A percentile compares a stretch with the other conserved stretches of the same genome.
Evolutionary conservation across 2,888 invertebrate genomes (phyloP).

Genomic region (Biston betularia): DNA sequence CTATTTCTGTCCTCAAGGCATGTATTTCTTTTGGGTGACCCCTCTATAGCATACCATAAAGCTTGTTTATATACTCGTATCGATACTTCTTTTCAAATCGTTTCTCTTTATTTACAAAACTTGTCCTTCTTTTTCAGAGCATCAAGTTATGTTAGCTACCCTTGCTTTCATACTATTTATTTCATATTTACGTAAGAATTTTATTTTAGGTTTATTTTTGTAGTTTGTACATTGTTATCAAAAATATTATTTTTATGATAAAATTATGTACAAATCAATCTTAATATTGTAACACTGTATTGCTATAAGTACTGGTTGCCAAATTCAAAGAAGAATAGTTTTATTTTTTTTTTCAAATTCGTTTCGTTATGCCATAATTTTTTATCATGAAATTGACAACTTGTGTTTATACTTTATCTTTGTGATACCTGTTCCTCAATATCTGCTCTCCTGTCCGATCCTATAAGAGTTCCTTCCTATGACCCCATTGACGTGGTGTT

Average conservation of each 20-base stretch:
- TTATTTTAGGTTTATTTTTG: conserved; percentile 9
- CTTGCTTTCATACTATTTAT: conserved; percentile 52
- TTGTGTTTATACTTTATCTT: conserved; percentile 15
- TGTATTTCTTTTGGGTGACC: conserved; percentile 63
- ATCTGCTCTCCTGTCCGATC: conserved; percentile 32
- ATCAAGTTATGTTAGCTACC: conserved; percentile 46
- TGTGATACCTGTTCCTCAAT: conserved; percentile 42
- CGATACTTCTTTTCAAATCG: conserved; percentile 29
- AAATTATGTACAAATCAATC: conserved; percentile 8
- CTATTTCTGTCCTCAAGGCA: conserved; percentile 64
- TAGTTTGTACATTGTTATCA: conserved; percentile 25
- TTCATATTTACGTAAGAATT: conserved; percentile 7
- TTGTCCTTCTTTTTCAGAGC: conserved; percentile 36
- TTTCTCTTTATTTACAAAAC: conserved; percentile 32
- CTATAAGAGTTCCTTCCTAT: conserved; percentile 57
- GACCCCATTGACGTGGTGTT: conserved; percentile 79
- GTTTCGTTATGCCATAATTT: background rate
- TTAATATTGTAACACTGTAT: conserved; percentile 5
- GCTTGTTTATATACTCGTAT: conserved; percentile 49
- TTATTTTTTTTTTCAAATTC: background rate
- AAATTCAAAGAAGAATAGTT: background rate
- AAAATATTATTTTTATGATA: conserved; percentile 17
- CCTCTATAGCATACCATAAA: conserved; percentile 53
- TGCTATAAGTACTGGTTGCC: conserved; percentile 16
- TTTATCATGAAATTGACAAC: background rate